Base-by-base conservation (phyloP, 2,113 vertebrate species). In the Nesospiza acunhae region DNA sequence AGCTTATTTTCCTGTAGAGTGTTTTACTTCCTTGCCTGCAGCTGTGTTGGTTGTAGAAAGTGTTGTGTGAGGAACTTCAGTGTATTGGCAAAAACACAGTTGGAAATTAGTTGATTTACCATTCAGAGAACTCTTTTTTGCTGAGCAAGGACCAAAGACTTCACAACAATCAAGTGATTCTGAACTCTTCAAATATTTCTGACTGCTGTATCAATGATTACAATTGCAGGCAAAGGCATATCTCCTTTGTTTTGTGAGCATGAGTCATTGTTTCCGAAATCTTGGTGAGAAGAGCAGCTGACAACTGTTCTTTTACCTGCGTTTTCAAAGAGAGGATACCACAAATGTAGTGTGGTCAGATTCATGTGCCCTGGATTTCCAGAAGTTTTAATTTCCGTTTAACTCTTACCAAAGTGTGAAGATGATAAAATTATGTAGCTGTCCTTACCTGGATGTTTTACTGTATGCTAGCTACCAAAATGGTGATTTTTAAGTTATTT, bases 201-300 rank as follows among this genome's bases (percentile, higher is more conserved):
- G 73, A 10, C 56, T 62, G 44, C 82, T 72, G 1, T 0, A 72
- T 72, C 64, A 77, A 2, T 84, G 62, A 64, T 94, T 84, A 37
- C 35, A 60, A 13, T 52, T 87, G 69, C 46, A 58, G 56, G 31
- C 68, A 41, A 66, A 90, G 35, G 42, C 35, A 5, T 60, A 13
- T 78, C 44, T 49, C 53, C 69, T 72, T 12, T 78, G 83, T 89
- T 93, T 79, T 68, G 41, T 27, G 59, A 75, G 21, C 21, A 3
- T 52, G 90, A 95, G 68, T 90, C 42, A 79, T 50, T 86, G 31
- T 84, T 95, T 80, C 83, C 6, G 7, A 83, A 92, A 69, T 90
- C 72, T 83, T 69, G 52, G 24, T 90, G 79, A 68, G 64, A 47
- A 91, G 62, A 58, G n/a, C 80, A 84, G 56, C 52, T 72, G 87